Conservation (phyloP, 2,797 vertebrate genomes). For the Sciurus vulgaris region DNA sequence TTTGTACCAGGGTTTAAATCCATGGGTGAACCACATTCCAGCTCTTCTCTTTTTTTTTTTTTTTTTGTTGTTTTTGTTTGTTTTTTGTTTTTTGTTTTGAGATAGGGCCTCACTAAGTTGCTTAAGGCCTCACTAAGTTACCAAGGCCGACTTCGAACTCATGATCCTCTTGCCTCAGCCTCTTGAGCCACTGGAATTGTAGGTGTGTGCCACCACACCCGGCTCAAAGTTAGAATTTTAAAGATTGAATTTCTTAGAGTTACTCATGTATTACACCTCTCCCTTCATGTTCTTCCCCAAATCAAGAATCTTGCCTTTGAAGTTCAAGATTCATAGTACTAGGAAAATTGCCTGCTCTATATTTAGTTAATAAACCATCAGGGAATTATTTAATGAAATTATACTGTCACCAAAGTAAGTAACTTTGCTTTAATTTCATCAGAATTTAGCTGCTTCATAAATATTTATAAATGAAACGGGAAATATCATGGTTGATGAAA, state of each 20-base stretch:
- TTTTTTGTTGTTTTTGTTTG: too few species aligned
- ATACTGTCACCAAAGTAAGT: not conserved
- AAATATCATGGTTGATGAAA: not conserved
- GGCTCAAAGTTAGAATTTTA: not conserved
- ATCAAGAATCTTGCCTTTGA: conserved; percentile 26
- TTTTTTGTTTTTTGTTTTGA: not conserved
- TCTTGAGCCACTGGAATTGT: too few species aligned
- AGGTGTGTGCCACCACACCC: too few species aligned
- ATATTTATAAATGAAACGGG: not conserved
- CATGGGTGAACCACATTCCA: too few species aligned
- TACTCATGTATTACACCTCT: not conserved
- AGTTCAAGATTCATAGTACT: not conserved
- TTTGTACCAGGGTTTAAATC: too few species aligned
- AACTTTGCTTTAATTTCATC: conserved; percentile 14
- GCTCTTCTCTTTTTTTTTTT: too few species aligned
- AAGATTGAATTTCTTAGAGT: not conserved
- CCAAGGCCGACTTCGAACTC: too few species aligned
- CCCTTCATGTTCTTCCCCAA: conserved; percentile 12
- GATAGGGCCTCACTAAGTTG: not conserved
- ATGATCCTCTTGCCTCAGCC: too few species aligned
- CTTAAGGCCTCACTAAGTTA: too few species aligned
- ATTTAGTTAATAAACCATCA: not conserved
- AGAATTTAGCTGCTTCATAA: not conserved
- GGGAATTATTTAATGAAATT: not conserved
- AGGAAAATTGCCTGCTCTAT: not conserved